Conservation (phyloP, 1,140 invertebrate species). For the Bombus polaris region DNA sequence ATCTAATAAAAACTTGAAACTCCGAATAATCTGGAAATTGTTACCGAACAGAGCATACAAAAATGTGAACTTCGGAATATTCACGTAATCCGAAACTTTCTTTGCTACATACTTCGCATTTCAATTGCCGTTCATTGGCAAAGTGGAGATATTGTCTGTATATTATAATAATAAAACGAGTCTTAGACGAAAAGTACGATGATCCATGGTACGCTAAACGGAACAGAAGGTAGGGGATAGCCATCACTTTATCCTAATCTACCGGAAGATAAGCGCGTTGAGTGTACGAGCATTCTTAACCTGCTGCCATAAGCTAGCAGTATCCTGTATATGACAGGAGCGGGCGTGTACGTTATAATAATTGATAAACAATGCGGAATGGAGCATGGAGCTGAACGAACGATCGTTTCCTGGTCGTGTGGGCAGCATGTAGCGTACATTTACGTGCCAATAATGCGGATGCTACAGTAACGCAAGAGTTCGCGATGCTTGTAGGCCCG, state of each 20-base stretch:
- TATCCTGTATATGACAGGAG: slow-evolving; percentile 23
- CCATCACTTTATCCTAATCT: slow-evolving; percentile 7
- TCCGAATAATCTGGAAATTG: background rate
- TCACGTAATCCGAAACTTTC: background rate
- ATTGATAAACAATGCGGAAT: slow-evolving; percentile 73
- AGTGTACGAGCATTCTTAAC: background rate
- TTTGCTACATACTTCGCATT: too few species aligned
- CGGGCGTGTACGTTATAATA: slow-evolving; percentile 64
- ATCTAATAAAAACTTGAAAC: background rate
- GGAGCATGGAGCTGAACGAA: slow-evolving; percentile 40
- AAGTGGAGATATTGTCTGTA: too few species aligned
- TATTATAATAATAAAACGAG: background rate
- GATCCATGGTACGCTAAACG: background rate
- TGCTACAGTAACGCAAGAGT: slow-evolving; percentile 49
- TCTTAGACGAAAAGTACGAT: background rate
- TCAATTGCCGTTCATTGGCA: too few species aligned
- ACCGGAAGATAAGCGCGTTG: background rate
- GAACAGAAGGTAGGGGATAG: background rate
- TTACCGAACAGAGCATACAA: background rate
- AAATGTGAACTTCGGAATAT: background rate
- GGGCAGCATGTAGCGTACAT: slow-evolving; percentile 62
- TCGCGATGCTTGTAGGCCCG: slow-evolving; percentile 34
- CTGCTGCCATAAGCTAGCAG: slow-evolving; percentile 7
- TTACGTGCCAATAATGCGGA: slow-evolving; percentile 57
- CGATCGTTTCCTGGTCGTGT: slow-evolving; percentile 70